Conservation (phyloP, 2,113 vertebrate genomes). For the Ammospiza caudacuta region DNA sequence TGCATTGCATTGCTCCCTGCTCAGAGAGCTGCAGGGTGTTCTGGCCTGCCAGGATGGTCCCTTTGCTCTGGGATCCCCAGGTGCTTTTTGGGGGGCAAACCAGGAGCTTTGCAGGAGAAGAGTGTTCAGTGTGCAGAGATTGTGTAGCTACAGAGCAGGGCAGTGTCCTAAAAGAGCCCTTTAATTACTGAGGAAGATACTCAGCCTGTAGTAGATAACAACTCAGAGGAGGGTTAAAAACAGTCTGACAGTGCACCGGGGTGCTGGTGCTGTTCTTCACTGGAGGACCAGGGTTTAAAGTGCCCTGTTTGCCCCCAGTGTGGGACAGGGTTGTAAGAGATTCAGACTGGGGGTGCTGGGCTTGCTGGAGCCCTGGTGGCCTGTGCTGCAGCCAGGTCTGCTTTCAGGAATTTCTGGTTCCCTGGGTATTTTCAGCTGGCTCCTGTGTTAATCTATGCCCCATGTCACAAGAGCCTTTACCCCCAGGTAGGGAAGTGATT, state of each 20-base stretch:
- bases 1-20: background rate
- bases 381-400: fast-evolving
- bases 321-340: background rate
- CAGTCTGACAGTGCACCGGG: fast-evolving
- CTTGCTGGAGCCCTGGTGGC: background rate
- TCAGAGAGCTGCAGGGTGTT: background rate
- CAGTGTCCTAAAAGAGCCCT: background rate
- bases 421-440: background rate
- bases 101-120: background rate
- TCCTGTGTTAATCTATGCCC: background rate
- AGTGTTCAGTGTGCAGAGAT: background rate
- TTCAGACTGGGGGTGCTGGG: background rate
- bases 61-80: background rate
- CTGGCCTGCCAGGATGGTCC: background rate
- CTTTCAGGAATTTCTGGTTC: background rate
- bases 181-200: too few species aligned
- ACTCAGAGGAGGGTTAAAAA: background rate
- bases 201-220: background rate
- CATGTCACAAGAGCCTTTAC: background rate
- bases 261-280: background rate
- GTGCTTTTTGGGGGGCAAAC: background rate
- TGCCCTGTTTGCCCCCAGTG: fast-evolving
- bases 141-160: background rate
- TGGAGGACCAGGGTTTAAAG: background rate
- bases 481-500: background rate